A percentile compares a stretch with the other conserved stretches of the same genome.
These are phyloP conservation scores for Lophura nycthemera DNA, from an alignment of 2,113 vertebrate genomes.

Conservation along the genomic window DNA sequence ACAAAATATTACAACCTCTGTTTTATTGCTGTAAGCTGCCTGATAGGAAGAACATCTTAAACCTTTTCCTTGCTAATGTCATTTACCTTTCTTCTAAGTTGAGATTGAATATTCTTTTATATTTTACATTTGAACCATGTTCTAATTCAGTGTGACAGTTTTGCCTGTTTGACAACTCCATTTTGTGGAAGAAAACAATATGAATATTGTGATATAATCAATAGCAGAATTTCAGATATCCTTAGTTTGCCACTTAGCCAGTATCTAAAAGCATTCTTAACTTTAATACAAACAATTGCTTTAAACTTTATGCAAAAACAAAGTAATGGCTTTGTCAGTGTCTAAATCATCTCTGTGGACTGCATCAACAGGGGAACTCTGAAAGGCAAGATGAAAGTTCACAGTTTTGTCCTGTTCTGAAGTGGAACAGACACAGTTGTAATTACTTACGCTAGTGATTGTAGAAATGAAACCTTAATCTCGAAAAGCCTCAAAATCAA, in stretches of 20 bases:
- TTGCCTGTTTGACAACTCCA: background rate
- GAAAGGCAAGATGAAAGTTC: background rate
- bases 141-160: background rate
- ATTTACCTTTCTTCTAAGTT: background rate
- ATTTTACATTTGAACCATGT: background rate
- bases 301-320: background rate
- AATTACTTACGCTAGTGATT: background rate
- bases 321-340: background rate
- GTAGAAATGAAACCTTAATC: background rate
- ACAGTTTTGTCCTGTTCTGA: background rate
- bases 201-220: background rate
- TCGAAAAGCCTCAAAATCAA: background rate
- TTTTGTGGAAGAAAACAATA: background rate
- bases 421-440: background rate
- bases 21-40: conserved; percentile 53
- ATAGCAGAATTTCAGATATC: background rate
- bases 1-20: conserved; percentile 65
- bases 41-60: conserved; percentile 27
- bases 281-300: background rate
- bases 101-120: background rate
- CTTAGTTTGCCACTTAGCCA: background rate
- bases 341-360: background rate
- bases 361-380: background rate
- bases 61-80: background rate
- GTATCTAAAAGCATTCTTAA: background rate